Evolutionary conservation across 2,888 invertebrate species (phyloP).

Genomic region (Drosophila meridiana): DNA sequence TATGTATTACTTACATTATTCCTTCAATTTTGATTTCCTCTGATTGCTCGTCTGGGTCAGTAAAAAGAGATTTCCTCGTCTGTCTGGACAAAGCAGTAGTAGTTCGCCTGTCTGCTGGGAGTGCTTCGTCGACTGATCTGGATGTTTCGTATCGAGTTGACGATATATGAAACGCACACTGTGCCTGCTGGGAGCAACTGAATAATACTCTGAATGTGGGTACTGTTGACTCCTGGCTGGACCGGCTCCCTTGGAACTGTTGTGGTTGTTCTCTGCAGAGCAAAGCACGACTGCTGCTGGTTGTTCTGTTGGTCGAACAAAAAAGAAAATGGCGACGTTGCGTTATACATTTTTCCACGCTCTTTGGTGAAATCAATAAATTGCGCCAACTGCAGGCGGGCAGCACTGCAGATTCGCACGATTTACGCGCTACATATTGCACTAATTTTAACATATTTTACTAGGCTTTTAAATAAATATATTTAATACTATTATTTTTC

Average conservation of each 20-base stretch:
- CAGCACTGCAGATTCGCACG: constrained; percentile 59
- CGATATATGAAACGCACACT: constrained; percentile 65
- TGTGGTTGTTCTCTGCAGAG: constrained; percentile 72
- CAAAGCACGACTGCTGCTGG: constrained; percentile 77
- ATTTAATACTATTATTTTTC: constrained; percentile 33
- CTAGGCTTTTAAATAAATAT: constrained; percentile 24
- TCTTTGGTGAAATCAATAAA: constrained; percentile 80
- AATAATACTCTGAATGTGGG: constrained; percentile 37
- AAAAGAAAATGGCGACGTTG: constrained; percentile 84
- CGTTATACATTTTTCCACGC: constrained; percentile 72
- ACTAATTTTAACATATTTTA: constrained; percentile 72
- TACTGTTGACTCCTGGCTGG: constrained; percentile 49
- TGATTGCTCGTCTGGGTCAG: constrained; percentile 71
- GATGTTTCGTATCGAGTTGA: constrained; percentile 53
- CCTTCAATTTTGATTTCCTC: constrained; percentile 76
- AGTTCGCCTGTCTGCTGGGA: constrained; percentile 62
- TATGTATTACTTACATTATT: constrained; percentile 80
- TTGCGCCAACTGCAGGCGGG: constrained; percentile 74
- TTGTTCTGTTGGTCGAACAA: constrained; percentile 81
- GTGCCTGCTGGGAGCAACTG: constrained; percentile 49
- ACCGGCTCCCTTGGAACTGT: constrained; percentile 71
- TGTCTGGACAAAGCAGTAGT: constrained; percentile 49
- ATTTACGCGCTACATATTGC: constrained; percentile 77
- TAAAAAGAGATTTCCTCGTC: constrained; percentile 66
- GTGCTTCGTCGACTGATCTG: constrained; percentile 53